Evolutionary conservation across 2,888 invertebrate genomes (phyloP).

Genomic region (Drosophila nigritarsus): DNA sequence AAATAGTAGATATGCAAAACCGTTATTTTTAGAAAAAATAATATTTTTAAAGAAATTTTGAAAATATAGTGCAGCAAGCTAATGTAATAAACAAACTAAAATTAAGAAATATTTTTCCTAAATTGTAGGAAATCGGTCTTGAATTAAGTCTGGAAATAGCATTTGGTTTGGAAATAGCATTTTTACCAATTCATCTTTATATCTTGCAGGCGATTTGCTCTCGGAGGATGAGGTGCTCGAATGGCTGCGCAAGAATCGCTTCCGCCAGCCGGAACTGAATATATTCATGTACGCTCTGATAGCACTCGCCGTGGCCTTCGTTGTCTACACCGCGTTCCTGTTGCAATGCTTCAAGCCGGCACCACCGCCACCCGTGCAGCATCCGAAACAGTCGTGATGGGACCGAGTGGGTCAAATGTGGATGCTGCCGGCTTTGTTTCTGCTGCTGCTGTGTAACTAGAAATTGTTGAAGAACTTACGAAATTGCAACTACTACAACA

Average conservation of each 20-base stretch:
- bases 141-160: background rate
- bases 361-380: conserved; percentile 87
- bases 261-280: conserved; percentile 95
- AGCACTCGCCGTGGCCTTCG: conserved; percentile 93
- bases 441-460: conserved; percentile 37
- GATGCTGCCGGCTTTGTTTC: conserved; percentile 43
- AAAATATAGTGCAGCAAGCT: background rate
- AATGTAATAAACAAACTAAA: background rate
- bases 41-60: background rate
- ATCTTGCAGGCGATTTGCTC: conserved; percentile 90
- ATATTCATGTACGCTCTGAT: conserved; percentile 97
- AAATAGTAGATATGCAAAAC: too few relatives aligned
- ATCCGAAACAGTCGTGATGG: conserved; percentile 85
- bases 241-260: conserved; percentile 96
- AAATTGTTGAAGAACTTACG: conserved; percentile 40
- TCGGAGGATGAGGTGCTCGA: conserved; percentile 94
- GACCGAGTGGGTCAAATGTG: conserved; percentile 6
- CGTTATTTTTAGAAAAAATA: too few relatives aligned
- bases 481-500: conserved; percentile 37
- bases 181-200: background rate
- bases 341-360: conserved; percentile 94
- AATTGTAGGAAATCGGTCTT: background rate
- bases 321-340: conserved; percentile 95
- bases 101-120: background rate
- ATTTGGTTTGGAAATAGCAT: background rate